phyloP scores from a whole-genome alignment of 1,140 invertebrate species.

The Homalodisca vitripennis region DNA sequence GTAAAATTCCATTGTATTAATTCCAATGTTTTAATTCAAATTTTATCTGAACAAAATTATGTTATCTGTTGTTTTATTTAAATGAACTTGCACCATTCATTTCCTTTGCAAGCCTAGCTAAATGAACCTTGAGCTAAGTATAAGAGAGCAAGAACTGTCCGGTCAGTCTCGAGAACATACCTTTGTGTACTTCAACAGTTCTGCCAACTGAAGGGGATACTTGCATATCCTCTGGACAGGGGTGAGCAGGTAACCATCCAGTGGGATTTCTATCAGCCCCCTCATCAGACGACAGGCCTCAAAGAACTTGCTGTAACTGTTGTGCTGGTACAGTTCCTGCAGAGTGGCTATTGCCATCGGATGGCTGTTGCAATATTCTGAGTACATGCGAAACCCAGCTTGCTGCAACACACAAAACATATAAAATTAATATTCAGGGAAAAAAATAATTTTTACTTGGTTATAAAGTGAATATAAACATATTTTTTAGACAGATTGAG shows the following conservation, averaged over 20 bases:
- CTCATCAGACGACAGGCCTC: conserved; percentile 79
- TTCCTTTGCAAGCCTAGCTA: not conserved
- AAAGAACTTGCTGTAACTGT: conserved; percentile 78
- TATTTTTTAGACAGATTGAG: too few species aligned
- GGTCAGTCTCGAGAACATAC: too few species aligned
- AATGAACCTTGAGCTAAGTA: not conserved
- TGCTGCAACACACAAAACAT: conserved; percentile 55
- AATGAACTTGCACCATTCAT: too few species aligned
- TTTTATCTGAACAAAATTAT: too few species aligned
- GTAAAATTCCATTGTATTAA: too few species aligned
- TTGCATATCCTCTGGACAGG: conserved; percentile 92
- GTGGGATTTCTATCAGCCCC: conserved; percentile 79
- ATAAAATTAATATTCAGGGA: too few species aligned
- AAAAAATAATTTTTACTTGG: too few species aligned
- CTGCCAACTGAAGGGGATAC: conserved; percentile 85
- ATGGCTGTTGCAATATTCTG: conserved; percentile 91
- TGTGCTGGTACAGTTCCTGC: conserved; percentile 68
- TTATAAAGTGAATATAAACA: too few species aligned
- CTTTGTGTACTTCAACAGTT: conserved; percentile 77
- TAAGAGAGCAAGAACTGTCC: too few species aligned
- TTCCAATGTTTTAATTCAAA: too few species aligned
- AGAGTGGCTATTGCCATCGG: conserved; percentile 73
- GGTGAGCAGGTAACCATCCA: conserved; percentile 86
- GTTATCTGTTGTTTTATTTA: too few species aligned
- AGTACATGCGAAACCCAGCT: conserved; percentile 79